Conservation (phyloP, 2,797 vertebrate species). For the Acomys russatus region DNA sequence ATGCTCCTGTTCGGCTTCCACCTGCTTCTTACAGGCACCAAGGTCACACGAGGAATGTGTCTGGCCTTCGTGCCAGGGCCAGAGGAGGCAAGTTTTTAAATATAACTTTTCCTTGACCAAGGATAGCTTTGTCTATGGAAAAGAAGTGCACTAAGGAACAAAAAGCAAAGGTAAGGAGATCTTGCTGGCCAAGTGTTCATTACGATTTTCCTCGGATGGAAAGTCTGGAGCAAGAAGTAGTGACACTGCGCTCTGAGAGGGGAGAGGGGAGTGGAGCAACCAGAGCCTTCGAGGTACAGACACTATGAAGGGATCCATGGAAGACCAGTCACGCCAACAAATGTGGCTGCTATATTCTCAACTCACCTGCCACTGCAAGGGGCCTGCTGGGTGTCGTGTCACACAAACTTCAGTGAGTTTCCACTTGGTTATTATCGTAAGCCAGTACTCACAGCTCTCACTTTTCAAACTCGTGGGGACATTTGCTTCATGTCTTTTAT, state of each 20-base stretch:
- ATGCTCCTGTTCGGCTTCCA: not conserved
- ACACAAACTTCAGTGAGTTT: not conserved
- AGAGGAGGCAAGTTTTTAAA: not conserved
- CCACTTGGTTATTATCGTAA: not conserved
- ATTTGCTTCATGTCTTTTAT: constrained; percentile 27
- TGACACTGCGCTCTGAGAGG: not conserved
- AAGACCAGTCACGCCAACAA: not conserved
- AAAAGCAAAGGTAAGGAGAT: constrained; percentile 2
- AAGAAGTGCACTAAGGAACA: not conserved
- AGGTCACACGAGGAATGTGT: not conserved
- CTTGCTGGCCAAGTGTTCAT: not conserved
- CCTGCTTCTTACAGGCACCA: not conserved
- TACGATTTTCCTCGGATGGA: not conserved
- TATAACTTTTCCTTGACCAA: not conserved
- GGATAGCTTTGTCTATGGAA: not conserved
- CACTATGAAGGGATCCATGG: not conserved
- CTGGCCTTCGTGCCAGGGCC: not conserved
- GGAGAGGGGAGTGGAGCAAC: not conserved
- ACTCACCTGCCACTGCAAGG: not conserved
- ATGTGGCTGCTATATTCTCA: not conserved
- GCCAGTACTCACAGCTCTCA: not conserved
- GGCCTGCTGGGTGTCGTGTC: not conserved
- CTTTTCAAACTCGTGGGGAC: not conserved
- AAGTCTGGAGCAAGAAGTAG: not conserved
- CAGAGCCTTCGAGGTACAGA: not conserved